Evolutionary conservation across 2,888 invertebrate species (phyloP), one percentile per base, ranked within the genome.

Genomic region (Tipula confusa): DNA sequence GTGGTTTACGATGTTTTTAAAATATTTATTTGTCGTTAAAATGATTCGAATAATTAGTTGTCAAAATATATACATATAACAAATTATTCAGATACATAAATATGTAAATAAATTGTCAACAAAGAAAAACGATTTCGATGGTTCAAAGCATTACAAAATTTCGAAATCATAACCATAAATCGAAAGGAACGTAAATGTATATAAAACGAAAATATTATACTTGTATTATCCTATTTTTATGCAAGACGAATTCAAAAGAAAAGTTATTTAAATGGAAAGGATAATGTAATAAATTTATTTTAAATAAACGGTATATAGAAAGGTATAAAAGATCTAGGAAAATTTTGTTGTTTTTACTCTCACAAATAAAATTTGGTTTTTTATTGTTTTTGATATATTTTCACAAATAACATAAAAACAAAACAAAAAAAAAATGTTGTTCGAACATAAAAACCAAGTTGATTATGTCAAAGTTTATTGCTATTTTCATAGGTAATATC

Each of bases 401-500:
- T 24, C 64, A 64, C 64, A 64, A 64, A 64, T 64, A 64, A 64
- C 64, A 64, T 64, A 64, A 64, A 64, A n/a, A n/a, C n/a, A n/a
- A n/a, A n/a, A n/a, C n/a, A n/a, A n/a, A n/a, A n/a, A n/a, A 43
- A 64, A 64, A 64, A 64, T 64, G 64, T 24, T 64, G 24, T 64
- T 64, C 9, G 15, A 24, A 64, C 24, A 64, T 64, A 64, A 64
- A 64, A 64, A 18, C 24, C 24, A 9, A 64, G 64, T 64, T 64
- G 64, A 64, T 64, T 64, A 64, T 64, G 64, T 64, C 64, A 64
- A 64, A 64, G 64, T 64, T 64, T 64, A 64, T 64, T 24, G 64
- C 64, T 64, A 64, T 64, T 64, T 64, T 64, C 64, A 64, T 64
- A 64, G 64, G 64, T 64, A 64, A 64, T 64, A 64, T 24, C 24